Evolutionary conservation across 92 coral and sea anemone species (phyloP).

Genomic region (Hydrozoanthus gracilis): DNA sequence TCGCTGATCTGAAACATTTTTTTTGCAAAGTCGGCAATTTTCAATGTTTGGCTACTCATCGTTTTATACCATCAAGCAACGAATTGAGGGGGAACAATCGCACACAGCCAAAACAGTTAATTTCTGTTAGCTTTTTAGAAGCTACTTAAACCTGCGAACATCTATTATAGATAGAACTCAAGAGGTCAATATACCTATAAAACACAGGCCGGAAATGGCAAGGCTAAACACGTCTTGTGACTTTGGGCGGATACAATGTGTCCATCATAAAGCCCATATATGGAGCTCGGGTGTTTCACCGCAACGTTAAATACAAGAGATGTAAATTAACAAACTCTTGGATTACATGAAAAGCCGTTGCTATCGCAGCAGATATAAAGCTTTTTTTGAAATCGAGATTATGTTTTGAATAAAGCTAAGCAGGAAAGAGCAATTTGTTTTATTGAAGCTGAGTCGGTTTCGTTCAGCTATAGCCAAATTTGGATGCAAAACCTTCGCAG

Average conservation of each 20-base stretch:
- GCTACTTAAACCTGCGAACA: conserved; percentile 33
- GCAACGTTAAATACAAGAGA: conserved; percentile 14
- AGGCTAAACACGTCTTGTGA: conserved; percentile 43
- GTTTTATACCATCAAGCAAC: background rate
- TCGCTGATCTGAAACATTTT: background rate
- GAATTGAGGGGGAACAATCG: background rate
- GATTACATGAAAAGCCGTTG: conserved; percentile 12
- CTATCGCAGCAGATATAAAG: conserved; percentile 23
- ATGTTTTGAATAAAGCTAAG: conserved; percentile 22
- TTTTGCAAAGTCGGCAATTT: conserved; percentile 7
- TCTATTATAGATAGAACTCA: conserved; percentile 32
- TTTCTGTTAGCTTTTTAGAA: conserved; percentile 12
- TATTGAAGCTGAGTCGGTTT: conserved; percentile 21
- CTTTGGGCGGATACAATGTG: conserved; percentile 18
- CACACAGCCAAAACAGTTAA: conserved; percentile 26
- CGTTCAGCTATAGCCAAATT: conserved; percentile 50
- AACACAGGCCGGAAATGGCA: conserved; percentile 19
- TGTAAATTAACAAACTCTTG: background rate
- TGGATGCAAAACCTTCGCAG: conserved; percentile 19
- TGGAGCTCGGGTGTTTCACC: background rate
- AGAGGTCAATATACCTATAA: conserved; percentile 3
- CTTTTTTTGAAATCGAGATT: conserved; percentile 31
- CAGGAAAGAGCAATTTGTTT: conserved; percentile 45
- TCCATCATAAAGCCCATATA: conserved; percentile 40
- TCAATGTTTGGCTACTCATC: background rate